Evolutionary conservation across 2,113 vertebrate genomes (phyloP).

Genomic region (Oncorhynchus keta): DNA sequence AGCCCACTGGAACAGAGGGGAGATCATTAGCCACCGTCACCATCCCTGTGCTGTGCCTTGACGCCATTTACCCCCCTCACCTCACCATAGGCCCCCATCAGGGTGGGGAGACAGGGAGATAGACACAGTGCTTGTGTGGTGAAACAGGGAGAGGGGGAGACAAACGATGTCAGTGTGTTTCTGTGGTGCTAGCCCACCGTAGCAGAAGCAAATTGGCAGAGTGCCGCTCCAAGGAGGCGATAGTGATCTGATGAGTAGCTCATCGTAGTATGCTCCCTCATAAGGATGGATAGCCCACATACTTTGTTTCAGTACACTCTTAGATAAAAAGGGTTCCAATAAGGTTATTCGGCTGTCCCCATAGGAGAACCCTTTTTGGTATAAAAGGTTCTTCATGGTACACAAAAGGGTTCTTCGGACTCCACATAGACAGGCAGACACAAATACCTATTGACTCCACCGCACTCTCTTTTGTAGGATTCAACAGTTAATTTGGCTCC

Average conservation of each 20-base stretch:
- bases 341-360: too few species aligned
- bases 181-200: constrained; percentile 56
- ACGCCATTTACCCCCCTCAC: constrained; percentile 63
- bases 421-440: too few species aligned
- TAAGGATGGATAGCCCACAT: constrained; percentile 34
- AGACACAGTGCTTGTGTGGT: neutral
- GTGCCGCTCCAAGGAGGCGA: constrained; percentile 50
- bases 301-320: too few species aligned
- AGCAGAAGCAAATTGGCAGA: constrained; percentile 32
- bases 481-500: too few species aligned
- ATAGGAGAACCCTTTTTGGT: too few species aligned
- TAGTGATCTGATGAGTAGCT: constrained; percentile 63
- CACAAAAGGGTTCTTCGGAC: too few species aligned
- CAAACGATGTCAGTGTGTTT: constrained; percentile 40
- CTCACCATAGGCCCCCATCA: constrained; percentile 54
- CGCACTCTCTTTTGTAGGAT: too few species aligned
- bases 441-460: too few species aligned
- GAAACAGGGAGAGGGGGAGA: too few species aligned
- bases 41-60: constrained; percentile 56
- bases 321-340: too few species aligned
- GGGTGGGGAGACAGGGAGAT: constrained; percentile 53
- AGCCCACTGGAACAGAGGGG: constrained; percentile 81
- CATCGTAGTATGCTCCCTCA: constrained; percentile 42
- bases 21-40: constrained; percentile 75
- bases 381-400: too few species aligned